Evolutionary conservation across 92 coral and sea anemone species (phyloP).

Genomic region (Siderastrea radians): DNA sequence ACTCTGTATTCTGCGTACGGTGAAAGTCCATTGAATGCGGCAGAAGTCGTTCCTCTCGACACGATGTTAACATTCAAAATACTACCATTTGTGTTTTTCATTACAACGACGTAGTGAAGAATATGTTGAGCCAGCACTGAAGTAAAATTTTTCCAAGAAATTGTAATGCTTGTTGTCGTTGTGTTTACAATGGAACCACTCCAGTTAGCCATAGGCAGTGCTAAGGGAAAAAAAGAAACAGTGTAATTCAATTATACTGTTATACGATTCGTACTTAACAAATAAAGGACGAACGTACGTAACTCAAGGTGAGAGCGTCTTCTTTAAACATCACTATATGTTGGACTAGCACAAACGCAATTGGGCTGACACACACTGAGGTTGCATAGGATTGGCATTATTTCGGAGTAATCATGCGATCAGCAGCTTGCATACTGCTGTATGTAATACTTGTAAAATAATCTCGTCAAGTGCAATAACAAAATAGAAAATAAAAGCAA

Average conservation of each 20-base stretch:
- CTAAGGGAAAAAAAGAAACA: not conserved
- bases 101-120: not conserved
- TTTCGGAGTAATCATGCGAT: too few species aligned
- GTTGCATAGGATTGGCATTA: too few species aligned
- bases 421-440: too few species aligned
- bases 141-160: not conserved
- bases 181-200: not conserved
- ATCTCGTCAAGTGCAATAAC: too few species aligned
- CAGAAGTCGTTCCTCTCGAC: not conserved
- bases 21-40: not conserved
- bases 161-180: not conserved
- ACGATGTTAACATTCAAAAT: too few species aligned
- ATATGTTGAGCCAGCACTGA: not conserved
- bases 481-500: too few species aligned
- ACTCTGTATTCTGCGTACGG: not conserved
- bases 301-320: too few species aligned
- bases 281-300: not conserved
- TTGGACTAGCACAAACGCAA: too few species aligned
- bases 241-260: not conserved
- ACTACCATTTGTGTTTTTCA: not conserved
- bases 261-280: not conserved
- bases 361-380: too few species aligned
- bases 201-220: slow-evolving; percentile 7
- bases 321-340: too few species aligned
- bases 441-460: too few species aligned